Conservation (phyloP, 2,888 invertebrate species). For the Lithodes maja region DNA sequence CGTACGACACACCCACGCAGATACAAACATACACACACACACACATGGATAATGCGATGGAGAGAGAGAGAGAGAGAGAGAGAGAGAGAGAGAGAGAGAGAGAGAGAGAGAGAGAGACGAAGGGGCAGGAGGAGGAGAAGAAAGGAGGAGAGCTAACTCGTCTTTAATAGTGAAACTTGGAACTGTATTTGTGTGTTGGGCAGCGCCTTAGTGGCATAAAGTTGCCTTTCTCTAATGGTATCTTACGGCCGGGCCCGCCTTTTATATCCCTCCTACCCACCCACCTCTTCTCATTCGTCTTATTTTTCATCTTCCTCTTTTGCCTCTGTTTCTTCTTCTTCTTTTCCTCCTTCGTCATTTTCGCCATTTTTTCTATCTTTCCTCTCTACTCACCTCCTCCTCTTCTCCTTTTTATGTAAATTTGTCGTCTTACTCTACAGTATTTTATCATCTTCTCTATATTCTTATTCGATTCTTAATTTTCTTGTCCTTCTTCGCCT, state of each 20-base stretch:
- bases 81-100: no score
- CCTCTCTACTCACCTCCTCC: background rate
- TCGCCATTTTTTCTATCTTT: background rate
- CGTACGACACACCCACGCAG: no score
- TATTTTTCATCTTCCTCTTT: background rate
- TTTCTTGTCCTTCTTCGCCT: no score
- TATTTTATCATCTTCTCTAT: no score
- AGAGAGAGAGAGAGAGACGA: background rate
- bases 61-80: background rate
- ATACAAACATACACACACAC: no score
- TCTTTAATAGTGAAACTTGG: conserved; percentile 62
- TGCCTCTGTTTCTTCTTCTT: conserved; percentile 4
- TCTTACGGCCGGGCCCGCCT: conserved; percentile 28
- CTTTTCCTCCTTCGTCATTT: background rate
- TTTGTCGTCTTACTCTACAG: background rate
- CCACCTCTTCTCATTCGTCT: conserved; percentile 27
- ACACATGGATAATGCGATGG: no score
- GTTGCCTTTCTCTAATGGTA: conserved; percentile 45
- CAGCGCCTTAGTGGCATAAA: conserved; percentile 47
- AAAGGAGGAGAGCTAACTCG: conserved; percentile 50
- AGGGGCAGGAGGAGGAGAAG: conserved; percentile 10
- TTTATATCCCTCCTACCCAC: conserved; percentile 2
- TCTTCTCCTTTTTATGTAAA: background rate
- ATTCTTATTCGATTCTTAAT: background rate
- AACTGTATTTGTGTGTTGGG: conserved; percentile 54